These are phyloP conservation scores for Lasioglossum leucozonium DNA, from an alignment of 2,888 invertebrate species.

Conservation along the genomic window DNA sequence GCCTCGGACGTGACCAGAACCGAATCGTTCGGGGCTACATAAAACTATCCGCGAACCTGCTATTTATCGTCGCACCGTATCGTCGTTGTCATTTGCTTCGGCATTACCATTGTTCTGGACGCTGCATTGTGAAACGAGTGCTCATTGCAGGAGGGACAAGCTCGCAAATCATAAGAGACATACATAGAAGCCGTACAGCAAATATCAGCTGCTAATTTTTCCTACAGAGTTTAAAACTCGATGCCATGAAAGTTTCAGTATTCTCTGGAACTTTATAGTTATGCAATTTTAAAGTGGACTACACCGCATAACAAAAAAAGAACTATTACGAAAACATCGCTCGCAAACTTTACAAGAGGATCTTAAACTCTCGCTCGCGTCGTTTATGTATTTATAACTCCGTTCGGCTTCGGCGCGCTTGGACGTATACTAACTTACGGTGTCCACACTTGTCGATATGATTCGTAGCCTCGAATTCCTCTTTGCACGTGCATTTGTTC, in stretches of 20 bases:
- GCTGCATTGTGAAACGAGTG: not conserved
- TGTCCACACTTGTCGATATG: conserved; percentile 94
- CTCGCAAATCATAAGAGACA: too few relatives aligned
- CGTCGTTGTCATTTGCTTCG: not conserved
- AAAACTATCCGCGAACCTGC: not conserved
- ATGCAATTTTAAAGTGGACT: too few relatives aligned
- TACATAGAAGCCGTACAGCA: too few relatives aligned
- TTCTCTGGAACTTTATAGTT: too few relatives aligned
- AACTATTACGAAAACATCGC: too few relatives aligned
- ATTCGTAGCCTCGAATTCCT: conserved; percentile 91
- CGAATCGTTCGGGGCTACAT: not conserved
- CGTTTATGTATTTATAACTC: too few relatives aligned
- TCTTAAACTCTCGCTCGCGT: not conserved
- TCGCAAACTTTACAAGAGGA: too few relatives aligned
- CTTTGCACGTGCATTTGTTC: conserved; percentile 90
- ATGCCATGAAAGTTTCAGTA: too few relatives aligned
- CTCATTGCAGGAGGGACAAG: not conserved
- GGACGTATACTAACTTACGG: conserved; percentile 86
- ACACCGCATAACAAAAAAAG: too few relatives aligned
- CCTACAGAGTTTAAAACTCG: not conserved
- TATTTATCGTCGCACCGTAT: not conserved
- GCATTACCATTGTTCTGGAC: not conserved
- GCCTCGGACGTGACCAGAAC: conserved; percentile 41
- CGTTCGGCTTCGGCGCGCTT: not conserved
- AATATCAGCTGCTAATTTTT: not conserved